Evolutionary conservation across 2,797 vertebrate genomes (phyloP), one percentile per base, ranked within the genome.

Genomic region (Myiothlypis chrysogaster): DNA sequence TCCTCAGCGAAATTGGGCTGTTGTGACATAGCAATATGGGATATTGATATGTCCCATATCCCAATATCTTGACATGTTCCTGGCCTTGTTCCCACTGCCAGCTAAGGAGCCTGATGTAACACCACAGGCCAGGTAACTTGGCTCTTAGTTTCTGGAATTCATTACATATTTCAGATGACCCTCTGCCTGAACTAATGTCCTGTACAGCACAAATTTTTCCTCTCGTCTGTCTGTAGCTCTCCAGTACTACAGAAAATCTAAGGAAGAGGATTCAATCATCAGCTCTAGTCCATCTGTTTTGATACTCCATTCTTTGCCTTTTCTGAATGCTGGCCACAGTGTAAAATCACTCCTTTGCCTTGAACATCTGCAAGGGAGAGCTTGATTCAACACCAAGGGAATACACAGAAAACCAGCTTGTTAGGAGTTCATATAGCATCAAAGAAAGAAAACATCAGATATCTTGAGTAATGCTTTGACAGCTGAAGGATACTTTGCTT

Each of bases 401-500:
- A 72, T 27, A 47, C 23, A 76, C 3, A 84, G 68, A 35, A 78
- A 32, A 78, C 3, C 22, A 57, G 46, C 22, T 14, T 55, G 28
- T 12, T 69, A 47, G 57, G 46, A 90, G 34, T 46, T 87, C 43
- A 72, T 71, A 20, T 0, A n/a, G 44, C 20, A 23, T 71, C 50
- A 68, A 24, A 80, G 32, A 56, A 1, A 59, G 57, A 55, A 83
- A 89, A 61, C 28, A 16, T 72, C 52, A 24, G 9, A 8, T 8
- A 41, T 61, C 59, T 81, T 25, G 34, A 69, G n/a, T 57, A 52
- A 44, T 57, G 78, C 44, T n/a, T 32, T 57, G 53, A 61, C 19
- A 78, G 35, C 73, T 90, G 59, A 86, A 76, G 37, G 77, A 72
- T 69, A 24, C 35, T 80, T 90, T 66, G 56, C 39, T 91, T 89